Conservation (phyloP, 2,797 vertebrate genomes). For the Bucorvus abyssinicus region DNA sequence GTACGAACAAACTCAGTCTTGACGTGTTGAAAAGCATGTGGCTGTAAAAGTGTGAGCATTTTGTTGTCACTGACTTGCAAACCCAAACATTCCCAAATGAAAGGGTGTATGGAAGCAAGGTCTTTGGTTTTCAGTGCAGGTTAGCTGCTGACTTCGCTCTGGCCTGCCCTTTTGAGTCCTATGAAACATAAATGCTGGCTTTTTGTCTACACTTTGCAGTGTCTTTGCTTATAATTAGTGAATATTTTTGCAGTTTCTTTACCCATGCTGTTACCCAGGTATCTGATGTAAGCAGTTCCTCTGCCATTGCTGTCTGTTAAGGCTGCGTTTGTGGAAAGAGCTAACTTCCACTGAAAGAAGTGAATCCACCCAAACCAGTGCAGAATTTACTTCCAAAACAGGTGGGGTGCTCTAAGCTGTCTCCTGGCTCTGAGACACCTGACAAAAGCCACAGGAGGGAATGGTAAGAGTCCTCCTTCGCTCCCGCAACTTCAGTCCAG, state of each 20-base stretch:
- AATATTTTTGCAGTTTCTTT: not conserved
- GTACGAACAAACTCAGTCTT: not conserved
- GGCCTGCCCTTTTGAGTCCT: not conserved
- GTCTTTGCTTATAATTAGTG: not conserved
- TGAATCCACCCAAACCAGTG: not conserved
- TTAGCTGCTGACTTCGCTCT: rapidly evolving
- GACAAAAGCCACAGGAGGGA: not conserved
- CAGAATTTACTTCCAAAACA: not conserved
- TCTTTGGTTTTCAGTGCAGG: not conserved
- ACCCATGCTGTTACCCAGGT: not conserved
- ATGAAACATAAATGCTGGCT: not conserved
- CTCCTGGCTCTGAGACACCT: not conserved
- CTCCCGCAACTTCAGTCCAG: rapidly evolving
- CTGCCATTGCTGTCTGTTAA: not conserved
- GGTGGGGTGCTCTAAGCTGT: not conserved
- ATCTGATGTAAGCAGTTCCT: not conserved
- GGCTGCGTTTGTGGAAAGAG: not conserved
- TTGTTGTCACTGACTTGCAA: not conserved
- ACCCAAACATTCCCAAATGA: not conserved
- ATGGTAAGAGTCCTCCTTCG: rapidly evolving
- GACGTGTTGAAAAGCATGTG: not conserved
- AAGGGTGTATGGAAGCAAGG: not conserved
- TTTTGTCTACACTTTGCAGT: not conserved
- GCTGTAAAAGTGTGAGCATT: not conserved
- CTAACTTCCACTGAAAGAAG: not conserved